These are phyloP conservation scores for Xenopus petersii DNA, from an alignment of 2,797 vertebrate species.

Conservation along the genomic window DNA sequence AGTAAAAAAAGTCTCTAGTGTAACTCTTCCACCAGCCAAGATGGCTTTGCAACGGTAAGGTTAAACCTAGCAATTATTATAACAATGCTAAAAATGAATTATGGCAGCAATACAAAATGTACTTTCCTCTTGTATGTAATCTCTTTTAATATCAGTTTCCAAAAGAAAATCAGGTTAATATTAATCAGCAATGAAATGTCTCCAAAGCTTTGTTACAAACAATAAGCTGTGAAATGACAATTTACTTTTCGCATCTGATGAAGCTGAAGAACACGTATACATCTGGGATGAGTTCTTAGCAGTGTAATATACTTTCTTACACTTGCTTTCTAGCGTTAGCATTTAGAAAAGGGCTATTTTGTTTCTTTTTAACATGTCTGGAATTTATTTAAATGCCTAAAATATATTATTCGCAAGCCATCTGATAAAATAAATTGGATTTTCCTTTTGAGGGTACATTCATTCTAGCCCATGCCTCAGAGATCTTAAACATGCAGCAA, in stretches of 20 bases:
- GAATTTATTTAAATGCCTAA: too few species aligned
- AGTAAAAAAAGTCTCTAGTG: too few species aligned
- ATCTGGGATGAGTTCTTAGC: conserved; percentile 47
- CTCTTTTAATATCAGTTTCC: neutral
- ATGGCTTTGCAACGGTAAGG: neutral
- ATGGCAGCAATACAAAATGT: neutral
- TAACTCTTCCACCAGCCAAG: too few species aligned
- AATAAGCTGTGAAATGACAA: conserved; percentile 56
- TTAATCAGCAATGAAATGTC: conserved; percentile 62
- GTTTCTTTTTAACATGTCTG: too few species aligned
- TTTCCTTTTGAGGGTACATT: too few species aligned
- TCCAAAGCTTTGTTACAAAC: conserved; percentile 58
- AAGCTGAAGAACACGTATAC: conserved; percentile 44
- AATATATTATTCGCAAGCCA: too few species aligned
- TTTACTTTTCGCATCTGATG: conserved; percentile 54
- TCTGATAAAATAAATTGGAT: too few species aligned
- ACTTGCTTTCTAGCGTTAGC: neutral
- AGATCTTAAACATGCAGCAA: too few species aligned
- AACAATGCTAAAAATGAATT: neutral
- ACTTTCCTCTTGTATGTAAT: neutral
- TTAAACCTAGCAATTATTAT: conserved; percentile 18
- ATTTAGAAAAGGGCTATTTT: too few species aligned
- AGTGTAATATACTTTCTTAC: too few species aligned
- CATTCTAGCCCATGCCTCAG: too few species aligned
- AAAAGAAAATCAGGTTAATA: conserved; percentile 61